Percentiles rank a stretch among this genome's conserved stretches.
These are phyloP conservation scores for Pterois miles DNA, from an alignment of 2,797 vertebrate species.

Conservation along the genomic window DNA sequence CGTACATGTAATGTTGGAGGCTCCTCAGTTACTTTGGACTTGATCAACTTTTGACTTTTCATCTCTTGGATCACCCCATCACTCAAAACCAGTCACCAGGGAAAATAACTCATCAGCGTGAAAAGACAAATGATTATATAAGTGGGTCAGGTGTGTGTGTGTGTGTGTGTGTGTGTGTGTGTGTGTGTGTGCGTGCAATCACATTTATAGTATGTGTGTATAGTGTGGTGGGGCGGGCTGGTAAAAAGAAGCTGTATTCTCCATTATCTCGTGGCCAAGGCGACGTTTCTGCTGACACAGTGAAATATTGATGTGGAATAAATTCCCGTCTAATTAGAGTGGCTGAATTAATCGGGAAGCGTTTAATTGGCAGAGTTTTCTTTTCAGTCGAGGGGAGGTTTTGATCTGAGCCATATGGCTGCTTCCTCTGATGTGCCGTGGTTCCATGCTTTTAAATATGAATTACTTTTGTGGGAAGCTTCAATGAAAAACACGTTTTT, in stretches of 20 bases:
- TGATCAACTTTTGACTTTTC: slow-evolving; percentile 44
- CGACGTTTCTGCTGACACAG: slow-evolving; percentile 74
- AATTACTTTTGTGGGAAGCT: slow-evolving; percentile 51
- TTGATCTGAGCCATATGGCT: slow-evolving; percentile 76
- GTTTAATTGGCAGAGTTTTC: slow-evolving; percentile 80
- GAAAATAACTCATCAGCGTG: slow-evolving; percentile 37
- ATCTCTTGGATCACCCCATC: slow-evolving; percentile 13
- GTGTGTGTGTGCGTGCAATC: neutral
- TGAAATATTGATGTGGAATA: slow-evolving; percentile 81
- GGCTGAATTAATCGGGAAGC: slow-evolving; percentile 80
- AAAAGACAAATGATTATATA: slow-evolving; percentile 44
- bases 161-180: neutral
- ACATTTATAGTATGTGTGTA: neutral
- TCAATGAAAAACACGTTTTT: slow-evolving; percentile 40
- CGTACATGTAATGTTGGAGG: neutral
- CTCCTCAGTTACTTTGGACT: slow-evolving; percentile 1
- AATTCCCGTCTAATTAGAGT: slow-evolving; percentile 81
- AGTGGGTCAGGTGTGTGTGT: slow-evolving; percentile 17
- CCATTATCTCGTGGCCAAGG: slow-evolving; percentile 55
- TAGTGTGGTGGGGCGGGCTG: slow-evolving; percentile 3
- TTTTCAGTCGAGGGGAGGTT: slow-evolving; percentile 70
- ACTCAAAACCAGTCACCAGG: slow-evolving; percentile 35
- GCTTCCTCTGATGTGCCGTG: slow-evolving; percentile 58
- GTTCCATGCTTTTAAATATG: slow-evolving; percentile 67
- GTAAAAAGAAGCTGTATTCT: slow-evolving; percentile 30